These are phyloP conservation scores for Villa cingulata DNA, from an alignment of 2,888 invertebrate species.

Conservation along the genomic window DNA sequence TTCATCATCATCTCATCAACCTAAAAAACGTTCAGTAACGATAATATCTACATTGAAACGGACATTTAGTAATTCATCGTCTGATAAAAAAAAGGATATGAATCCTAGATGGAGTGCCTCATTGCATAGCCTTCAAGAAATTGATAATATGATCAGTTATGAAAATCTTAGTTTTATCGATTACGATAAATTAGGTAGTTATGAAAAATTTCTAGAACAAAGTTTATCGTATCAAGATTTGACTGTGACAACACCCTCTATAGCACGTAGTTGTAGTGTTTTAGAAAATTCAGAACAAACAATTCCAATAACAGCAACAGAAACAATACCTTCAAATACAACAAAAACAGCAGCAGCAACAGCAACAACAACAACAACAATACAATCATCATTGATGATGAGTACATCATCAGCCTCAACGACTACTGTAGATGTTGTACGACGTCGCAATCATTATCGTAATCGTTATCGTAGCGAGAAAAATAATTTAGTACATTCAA, in stretches of 20 bases:
- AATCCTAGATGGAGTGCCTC: constrained; percentile 41
- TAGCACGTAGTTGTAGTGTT: neutral
- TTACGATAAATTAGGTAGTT: constrained; percentile 41
- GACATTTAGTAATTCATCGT: constrained; percentile 4
- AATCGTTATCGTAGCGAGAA: neutral
- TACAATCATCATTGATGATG: neutral
- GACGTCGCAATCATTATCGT: neutral
- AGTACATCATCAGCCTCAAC: neutral
- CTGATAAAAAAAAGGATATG: constrained; percentile 11
- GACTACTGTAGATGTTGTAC: neutral
- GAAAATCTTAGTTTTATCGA: constrained; percentile 43
- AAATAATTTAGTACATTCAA: neutral
- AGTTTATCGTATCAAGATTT: constrained; percentile 21
- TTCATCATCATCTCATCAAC: neutral
- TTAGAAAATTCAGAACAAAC: neutral
- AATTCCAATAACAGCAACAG: too few relatives aligned
- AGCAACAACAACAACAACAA: neutral
- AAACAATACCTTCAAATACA: neutral
- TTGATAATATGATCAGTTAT: constrained; percentile 42
- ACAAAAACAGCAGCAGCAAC: neutral
- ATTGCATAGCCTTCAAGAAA: constrained; percentile 40
- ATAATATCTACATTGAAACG: constrained; percentile 5
- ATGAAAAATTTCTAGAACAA: constrained; percentile 32
- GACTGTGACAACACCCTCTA: neutral
- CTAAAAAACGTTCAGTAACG: neutral